Base-by-base conservation (phyloP, 1,140 invertebrate species). In the Drosophila ficusphila region DNA sequence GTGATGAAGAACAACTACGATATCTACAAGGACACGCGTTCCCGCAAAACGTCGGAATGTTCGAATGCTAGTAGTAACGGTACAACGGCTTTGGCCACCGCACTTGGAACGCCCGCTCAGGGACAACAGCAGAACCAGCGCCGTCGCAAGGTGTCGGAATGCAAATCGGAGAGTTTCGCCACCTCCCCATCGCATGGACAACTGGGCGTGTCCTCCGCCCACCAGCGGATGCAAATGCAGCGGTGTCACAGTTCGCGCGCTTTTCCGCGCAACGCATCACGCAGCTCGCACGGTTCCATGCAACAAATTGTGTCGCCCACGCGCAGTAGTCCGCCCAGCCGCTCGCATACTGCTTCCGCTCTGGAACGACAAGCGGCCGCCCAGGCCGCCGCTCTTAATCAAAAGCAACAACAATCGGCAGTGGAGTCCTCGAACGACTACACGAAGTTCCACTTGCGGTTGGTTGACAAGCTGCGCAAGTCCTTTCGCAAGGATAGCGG, bases 1-100 rank as follows among this genome's bases (percentile, higher is more conserved):
- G 96, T 97, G 68, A 94, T 97, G 91, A 97, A 97, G 93, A 97
- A 97, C 92, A 96, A 97, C 92, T 97, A 96, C 93, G 96, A 97
- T 91, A 97, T 97, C 91, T 97, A 97, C 93, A 96, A 96, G 92
- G 95, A 95, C 57, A 95, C 95, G 91, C 93, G 96, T 14, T 86
- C 81, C 18, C 93, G 96, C 51, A 93, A 95, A 23, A 93, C 94
- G 18, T 96, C 95, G 6, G 96, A 97, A 88, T 95, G 95, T 58
- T 94, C 95, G 16, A 95, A 88, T 49, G 78, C 77, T 11, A 77
- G 79, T 34, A 71, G 68, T 36, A 77, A 53, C 46, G 73, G 69
- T 11, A 73, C 58, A 29, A 51, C 73, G n/a, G 93, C 93, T 51
- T n/a, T 90, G 41, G 71, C 82, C 46, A 74, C 51, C 12, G 88